Base-by-base conservation (phyloP, 2,113 vertebrate genomes). In the Lepus timidus region DNA sequence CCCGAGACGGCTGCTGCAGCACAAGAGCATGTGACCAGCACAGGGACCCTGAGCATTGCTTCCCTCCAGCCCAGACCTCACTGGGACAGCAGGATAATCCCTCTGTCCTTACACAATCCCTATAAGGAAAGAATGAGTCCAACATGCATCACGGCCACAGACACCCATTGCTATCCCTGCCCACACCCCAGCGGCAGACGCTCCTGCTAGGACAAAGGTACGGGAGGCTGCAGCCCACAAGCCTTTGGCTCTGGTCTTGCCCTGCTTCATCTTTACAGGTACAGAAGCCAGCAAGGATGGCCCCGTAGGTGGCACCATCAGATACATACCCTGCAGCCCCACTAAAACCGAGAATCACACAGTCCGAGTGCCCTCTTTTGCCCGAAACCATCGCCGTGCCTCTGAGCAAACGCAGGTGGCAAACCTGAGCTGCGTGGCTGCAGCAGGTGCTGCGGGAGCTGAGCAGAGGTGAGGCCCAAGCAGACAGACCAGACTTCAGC, bases 301-400 rank as follows among this genome's bases (percentile, higher is more conserved):
- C 29, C 12, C 79, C 20, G 11, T 23, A 31, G 33, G 19, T 10
- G 31, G 33, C 44, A 29, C 16, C 33, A 23, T 20, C 84, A 75
- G 62, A 36, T 1, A n/a, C 29, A 19, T n/a, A 49, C 14, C 36
- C 74, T 23, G 17, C 20, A 25, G 44, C 36, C 44, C 61, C 17
- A 13, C 3, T 7, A 25, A 11, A 67, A 31, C 36, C 13, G 25
- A 74, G 23, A 71, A 62, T 13, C 27, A 5, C 33, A 8, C 4
- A 22, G 13, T 17, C 75, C 2, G 10, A 39, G 61, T 22, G 2
- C 39, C 27, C 19, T 39, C 31, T 36, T 33, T 25, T n/a, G 20
- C 6, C 71, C 31, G 13, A 7, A 22, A 4, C 27, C 2, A 51
- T 20, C 2, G 0, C 0, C 1, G 0, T 2, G 31, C 23, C 68